Base-by-base conservation (phyloP, 2,888 invertebrate species). In the Leptura quadrifasciata region DNA sequence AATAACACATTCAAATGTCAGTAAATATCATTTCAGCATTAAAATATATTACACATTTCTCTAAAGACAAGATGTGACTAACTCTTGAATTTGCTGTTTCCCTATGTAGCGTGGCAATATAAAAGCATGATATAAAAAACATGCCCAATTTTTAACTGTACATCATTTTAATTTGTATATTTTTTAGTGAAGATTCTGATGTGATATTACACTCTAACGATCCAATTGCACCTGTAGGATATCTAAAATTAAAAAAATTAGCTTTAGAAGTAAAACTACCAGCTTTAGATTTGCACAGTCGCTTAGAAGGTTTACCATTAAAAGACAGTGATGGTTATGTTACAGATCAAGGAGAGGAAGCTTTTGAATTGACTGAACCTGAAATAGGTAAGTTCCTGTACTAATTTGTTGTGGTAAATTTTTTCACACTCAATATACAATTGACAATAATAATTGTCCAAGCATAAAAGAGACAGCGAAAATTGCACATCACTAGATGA, bases 221-320 rank as follows among this genome's bases (percentile, higher is more conserved):
- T 91, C 94, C 96, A 1, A 94, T 99, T 86, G 97, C 98, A 31
- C 96, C 98, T 8, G 98, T 98, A 71, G 98, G 97, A 39, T 99
- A 97, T 89, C 91, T 99, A 75, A 97, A 96, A 89, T 93, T 99
- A 83, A 94, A 93, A 82, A 95, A 95, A 89, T 90, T 98, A 78
- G 95, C 94, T 85, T 91, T 98, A 84, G 95, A 95, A 89, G 88
- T 91, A 70, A 94, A 94, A 89, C 90, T 92, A 20, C 90, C 90
- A 68, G 87, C 86, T 55, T 79, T 88, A 74, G 87, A 87, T 79
- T 83, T 89, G 57, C 74, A 78, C 60, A 82, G 82, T 39, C 82
- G 89, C n/a, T 81, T 89, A 63, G 80, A 83, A 61, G 85, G 85
- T n/a, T 78, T 89, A 10, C 87, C 88, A 3, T 78, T 89, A 63